Base-by-base conservation (phyloP, 2,888 invertebrate genomes). In the Drosophila mulleri region DNA sequence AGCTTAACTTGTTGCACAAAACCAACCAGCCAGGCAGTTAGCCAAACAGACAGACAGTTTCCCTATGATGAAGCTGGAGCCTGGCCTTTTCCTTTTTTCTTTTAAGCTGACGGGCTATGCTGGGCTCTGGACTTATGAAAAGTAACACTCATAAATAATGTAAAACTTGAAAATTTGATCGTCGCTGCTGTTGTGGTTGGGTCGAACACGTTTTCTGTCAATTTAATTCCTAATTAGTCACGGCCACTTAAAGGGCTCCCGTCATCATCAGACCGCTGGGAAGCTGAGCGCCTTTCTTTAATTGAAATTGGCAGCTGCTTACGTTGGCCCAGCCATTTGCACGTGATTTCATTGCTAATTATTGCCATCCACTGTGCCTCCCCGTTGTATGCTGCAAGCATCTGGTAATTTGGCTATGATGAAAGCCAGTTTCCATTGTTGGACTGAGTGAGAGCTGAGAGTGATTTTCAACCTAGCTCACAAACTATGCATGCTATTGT, bases 141-240 rank as follows among this genome's bases (percentile, higher is more conserved):
- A 23, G 12, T 60, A 54, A 26, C 41, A 58, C 48, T 70, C 66
- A 59, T 85, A 71, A 82, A 80, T 86, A 67, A 82, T 86, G 82
- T 67, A 67, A 47, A 71, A 70, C 61, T 65, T 72, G n/a, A 67
- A 72, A 72, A 77, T 74, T 7, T 62, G 53, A 48, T 67, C 42
- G n/a, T 35, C 57, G n/a, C 20, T 8, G 32, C 14, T 6, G 56
- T 18, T 32, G 9, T 14, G 18, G 18, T 18, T 14, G 67, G 69
- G 73, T 77, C 75, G 62, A 75, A 75, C 84, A 87, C 86, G 87
- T 87, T 78, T 73, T 78, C 80, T 74, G 84, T 78, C 87, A 84
- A 83, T 88, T 87, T 87, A 80, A 87, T 84, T 80, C 71, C 64
- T 84, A 88, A 87, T 87, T 87, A 88, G 87, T 86, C 83, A 86